phyloP scores from a whole-genome alignment of 2,888 invertebrate genomes.

The Orchesellides sinensis region DNA sequence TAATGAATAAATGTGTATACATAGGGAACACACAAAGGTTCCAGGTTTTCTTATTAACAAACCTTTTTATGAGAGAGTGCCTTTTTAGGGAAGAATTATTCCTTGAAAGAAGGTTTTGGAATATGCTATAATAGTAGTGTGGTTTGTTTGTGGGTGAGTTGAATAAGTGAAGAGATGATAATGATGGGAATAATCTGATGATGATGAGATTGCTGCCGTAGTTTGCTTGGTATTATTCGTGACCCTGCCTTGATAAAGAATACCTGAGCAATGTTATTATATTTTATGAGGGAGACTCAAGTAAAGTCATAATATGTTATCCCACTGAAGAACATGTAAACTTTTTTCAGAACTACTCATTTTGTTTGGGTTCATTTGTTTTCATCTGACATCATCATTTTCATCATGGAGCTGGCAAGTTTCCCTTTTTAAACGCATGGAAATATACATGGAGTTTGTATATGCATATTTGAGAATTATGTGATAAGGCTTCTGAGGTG shows the following conservation, averaged over 20 bases:
- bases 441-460: no score
- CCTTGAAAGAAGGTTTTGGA: not conserved
- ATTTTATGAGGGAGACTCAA: constrained; percentile 12
- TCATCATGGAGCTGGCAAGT: not conserved
- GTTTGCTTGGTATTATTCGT: constrained; percentile 1
- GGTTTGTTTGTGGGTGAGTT: constrained; percentile 51
- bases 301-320: constrained; percentile 19
- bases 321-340: not conserved
- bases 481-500: constrained; percentile 9
- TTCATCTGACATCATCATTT: constrained; percentile 30
- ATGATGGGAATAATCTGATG: constrained; percentile 44
- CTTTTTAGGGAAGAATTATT: no score
- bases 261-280: constrained; percentile 10
- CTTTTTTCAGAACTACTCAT: not conserved
- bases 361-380: constrained; percentile 32
- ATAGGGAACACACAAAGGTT: no score
- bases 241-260: constrained; percentile 1
- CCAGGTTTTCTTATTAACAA: not conserved
- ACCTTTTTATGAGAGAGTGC: no score
- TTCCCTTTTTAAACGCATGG: no score
- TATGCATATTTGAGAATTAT: not conserved
- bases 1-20: not conserved
- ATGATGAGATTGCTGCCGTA: constrained; percentile 25
- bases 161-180: constrained; percentile 31
- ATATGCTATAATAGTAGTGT: not conserved